Conservation (phyloP, 2,888 invertebrate genomes). For the Crepidodera aurea region DNA sequence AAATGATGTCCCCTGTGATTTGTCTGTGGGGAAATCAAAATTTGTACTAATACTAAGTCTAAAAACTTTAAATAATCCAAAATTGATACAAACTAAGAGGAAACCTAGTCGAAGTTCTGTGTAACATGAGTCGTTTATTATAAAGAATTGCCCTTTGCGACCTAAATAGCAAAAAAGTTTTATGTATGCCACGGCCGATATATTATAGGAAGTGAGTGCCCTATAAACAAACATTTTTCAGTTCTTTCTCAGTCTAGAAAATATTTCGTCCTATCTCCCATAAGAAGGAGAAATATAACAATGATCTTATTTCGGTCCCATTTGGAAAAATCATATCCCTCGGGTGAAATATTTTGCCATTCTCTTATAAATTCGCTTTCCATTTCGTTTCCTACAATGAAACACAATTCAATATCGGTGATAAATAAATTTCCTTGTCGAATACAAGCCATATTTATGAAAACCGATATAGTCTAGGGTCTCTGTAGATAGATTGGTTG, state of each 20-base stretch:
- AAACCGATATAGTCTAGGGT: conserved; percentile 24
- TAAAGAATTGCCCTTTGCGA: too few relatives aligned
- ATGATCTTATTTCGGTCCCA: conserved; percentile 23
- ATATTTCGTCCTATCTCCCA: background rate
- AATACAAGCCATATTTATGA: conserved; percentile 13
- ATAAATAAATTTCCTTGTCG: conserved; percentile 33
- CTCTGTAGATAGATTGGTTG: too few relatives aligned
- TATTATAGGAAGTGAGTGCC: too few relatives aligned
- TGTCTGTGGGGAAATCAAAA: too few relatives aligned
- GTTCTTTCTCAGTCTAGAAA: background rate
- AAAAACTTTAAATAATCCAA: too few relatives aligned
- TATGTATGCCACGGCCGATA: too few relatives aligned
- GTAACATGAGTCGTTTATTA: too few relatives aligned
- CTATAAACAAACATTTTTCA: background rate
- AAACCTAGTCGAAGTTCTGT: too few relatives aligned
- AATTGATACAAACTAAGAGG: too few relatives aligned
- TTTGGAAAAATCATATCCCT: conserved; percentile 29
- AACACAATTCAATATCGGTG: conserved; percentile 31
- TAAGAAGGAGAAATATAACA: conserved; percentile 16
- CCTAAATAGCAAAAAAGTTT: too few relatives aligned
- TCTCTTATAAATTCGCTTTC: conserved; percentile 29
- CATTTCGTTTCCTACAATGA: conserved; percentile 27
- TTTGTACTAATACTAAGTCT: too few relatives aligned
- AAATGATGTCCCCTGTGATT: too few relatives aligned
- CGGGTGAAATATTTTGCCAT: conserved; percentile 29